phyloP scores from a whole-genome alignment of 2,888 invertebrate genomes.

The Dynastes hyllus region DNA sequence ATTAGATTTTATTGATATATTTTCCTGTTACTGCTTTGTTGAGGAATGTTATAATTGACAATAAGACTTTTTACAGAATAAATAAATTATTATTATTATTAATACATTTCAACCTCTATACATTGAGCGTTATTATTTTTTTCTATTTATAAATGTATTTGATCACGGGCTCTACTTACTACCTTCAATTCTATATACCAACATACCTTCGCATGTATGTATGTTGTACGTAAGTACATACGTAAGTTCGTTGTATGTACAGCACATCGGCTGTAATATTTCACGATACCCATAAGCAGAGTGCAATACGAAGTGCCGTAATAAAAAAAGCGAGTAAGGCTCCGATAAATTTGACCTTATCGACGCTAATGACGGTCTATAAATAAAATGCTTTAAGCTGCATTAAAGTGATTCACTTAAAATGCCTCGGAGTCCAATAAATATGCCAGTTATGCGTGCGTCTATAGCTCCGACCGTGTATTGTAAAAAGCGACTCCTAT shows the following conservation, averaged over 20 bases:
- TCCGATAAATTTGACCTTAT: slow-evolving; percentile 46
- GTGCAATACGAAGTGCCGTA: slow-evolving; percentile 32
- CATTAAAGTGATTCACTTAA: slow-evolving; percentile 47
- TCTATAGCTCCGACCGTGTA: slow-evolving; percentile 1
- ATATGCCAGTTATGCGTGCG: slow-evolving; percentile 34
- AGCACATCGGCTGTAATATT: not conserved
- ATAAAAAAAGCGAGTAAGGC: slow-evolving; percentile 13
- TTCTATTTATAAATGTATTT: no score
- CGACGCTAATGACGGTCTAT: slow-evolving; percentile 45
- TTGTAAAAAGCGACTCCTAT: not conserved
- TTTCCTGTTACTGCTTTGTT: no score
- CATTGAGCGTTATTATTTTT: no score
- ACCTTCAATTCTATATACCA: not conserved
- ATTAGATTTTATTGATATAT: no score
- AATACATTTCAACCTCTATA: no score
- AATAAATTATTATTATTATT: no score
- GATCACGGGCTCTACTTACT: not conserved
- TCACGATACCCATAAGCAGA: slow-evolving; percentile 21
- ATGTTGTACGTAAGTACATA: not conserved
- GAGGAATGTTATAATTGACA: no score
- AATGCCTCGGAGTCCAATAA: slow-evolving; percentile 37
- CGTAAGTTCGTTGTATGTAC: no score
- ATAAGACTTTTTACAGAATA: no score
- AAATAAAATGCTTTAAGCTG: slow-evolving; percentile 44
- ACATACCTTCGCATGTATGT: no score